Evolutionary conservation across 2,113 vertebrate genomes (phyloP).

Genomic region (Motacilla tschutschensis): DNA sequence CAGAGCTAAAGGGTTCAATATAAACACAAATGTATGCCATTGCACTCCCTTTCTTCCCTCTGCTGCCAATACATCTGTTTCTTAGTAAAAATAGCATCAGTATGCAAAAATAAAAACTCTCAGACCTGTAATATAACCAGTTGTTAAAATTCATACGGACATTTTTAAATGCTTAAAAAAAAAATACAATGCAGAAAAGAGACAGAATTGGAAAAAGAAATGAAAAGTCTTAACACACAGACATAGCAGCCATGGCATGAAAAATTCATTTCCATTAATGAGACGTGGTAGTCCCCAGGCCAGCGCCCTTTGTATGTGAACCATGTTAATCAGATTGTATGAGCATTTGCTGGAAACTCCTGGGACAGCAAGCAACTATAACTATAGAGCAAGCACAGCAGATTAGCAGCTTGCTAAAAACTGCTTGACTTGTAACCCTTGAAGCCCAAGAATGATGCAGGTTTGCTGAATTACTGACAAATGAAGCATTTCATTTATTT

Average conservation of each 20-base stretch:
- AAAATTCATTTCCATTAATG: constrained; percentile 73
- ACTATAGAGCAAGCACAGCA: constrained; percentile 57
- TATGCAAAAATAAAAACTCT: neutral
- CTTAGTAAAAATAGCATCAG: constrained; percentile 14
- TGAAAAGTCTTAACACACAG: constrained; percentile 31
- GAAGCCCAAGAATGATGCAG: constrained; percentile 28
- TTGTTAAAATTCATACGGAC: neutral
- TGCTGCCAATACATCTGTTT: constrained; percentile 10
- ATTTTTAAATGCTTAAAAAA: neutral
- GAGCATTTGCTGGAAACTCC: constrained; percentile 64
- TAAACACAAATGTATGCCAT: neutral
- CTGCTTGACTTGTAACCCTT: constrained; percentile 71
- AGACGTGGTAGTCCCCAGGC: constrained; percentile 62
- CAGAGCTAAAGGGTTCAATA: neutral
- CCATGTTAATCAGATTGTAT: constrained; percentile 71
- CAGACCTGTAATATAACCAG: neutral
- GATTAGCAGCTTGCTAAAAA: constrained; percentile 66
- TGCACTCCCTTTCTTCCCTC: neutral
- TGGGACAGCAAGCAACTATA: constrained; percentile 54
- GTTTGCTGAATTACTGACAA: neutral
- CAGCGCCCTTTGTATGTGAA: constrained; percentile 61
- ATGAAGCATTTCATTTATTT: neutral
- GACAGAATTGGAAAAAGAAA: neutral
- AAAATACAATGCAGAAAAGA: neutral
- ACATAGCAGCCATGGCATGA: constrained; percentile 38